Evolutionary conservation across 2,888 invertebrate species (phyloP), one percentile per base, ranked within the genome.

Genomic region (Chrysodeixis includens): DNA sequence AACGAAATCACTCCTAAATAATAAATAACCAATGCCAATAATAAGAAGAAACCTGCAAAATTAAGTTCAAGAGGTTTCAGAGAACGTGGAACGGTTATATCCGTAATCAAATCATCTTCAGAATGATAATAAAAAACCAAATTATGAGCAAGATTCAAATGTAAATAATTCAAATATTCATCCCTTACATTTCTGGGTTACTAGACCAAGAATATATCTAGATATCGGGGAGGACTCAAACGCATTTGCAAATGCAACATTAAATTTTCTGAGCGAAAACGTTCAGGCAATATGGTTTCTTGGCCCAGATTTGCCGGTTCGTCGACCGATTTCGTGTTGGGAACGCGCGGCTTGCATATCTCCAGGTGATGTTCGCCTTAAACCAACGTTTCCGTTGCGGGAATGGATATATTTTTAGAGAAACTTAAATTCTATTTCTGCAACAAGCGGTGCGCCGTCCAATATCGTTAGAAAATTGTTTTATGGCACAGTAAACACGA

Each of bases 231-330:
- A 7, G 56, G 49, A 62, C 49, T 16, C 16, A 62, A 71, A 54
- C 68, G 59, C 79, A 80, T 82, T 76, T 73, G 71, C 73, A 76
- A 73, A 81, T 79, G 62, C 74, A 66, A 73, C 63, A 65, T 67
- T 68, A 79, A 83, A 79, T 74, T 84, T 83, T 84, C 71, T 80
- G 75, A 81, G 86, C 81, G 83, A 83, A 89, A 89, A 90, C 86
- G 79, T 86, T 85, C 86, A 80, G 83, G 85, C 85, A 86, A 87
- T 87, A 86, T 89, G 85, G 75, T 89, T 89, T 90, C 90, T 88
- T 93, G 93, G 81, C 93, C 93, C 80, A 94, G 90, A 91, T 93
- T 92, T 90, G 88, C 86, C 89, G 92, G 93, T 92, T 93, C 93
- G 90, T 86, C 90, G 90, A 89, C 90, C 92, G 91, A 92, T 93